Evolutionary conservation across 2,888 invertebrate species (phyloP), one percentile per base, ranked within the genome.

Genomic region (Chelonus formosanus): DNA sequence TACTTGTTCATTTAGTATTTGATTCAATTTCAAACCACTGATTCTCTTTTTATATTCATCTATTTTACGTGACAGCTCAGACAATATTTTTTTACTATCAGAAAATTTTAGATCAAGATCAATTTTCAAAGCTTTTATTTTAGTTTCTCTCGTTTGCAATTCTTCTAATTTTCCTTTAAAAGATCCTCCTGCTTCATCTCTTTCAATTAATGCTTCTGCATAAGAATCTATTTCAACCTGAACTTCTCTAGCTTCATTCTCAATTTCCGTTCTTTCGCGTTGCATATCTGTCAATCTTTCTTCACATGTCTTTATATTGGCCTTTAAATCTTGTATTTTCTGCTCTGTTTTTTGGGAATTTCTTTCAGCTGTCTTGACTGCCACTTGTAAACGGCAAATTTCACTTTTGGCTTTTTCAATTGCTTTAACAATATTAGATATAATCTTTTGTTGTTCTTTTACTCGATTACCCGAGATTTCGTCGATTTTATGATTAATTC

Each of bases 321-420:
- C 85, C 61, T 92, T 90, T 80, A 95, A 87, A 68, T 89, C 90
- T n/a, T 86, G 86, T 40, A 95, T 92, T 80, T 91, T 91, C 61
- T 91, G 91, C 75, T 89, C 88, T 0, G 90, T 88, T 77, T 95
- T 95, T 70, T 90, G 90, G 0, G 90, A 86, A 80, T 95, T 95
- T 73, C 87, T 85, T 73, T 88, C 86, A 0, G 91, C 85, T 0
- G 91, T 90, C 71, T 90, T 90, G 10, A 92, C 89, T 8, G 89
- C 91, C 8, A 92, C 92, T 60, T 87, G 89, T 3, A 93, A 79
- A 70, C 90, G 89, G 0, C 90, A 89, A 3, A 91, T 88, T 76
- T 92, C 91, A 0, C 86, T 85, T 68, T 88, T 88, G 0, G 93
- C 86, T 78, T 92, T 92, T 63, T 92, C 92, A 3, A 94, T 90